Evolutionary conservation across 2,797 vertebrate genomes (phyloP), one percentile per base, ranked within the genome.

Genomic region (Tokudaia tokunoshimensis): DNA sequence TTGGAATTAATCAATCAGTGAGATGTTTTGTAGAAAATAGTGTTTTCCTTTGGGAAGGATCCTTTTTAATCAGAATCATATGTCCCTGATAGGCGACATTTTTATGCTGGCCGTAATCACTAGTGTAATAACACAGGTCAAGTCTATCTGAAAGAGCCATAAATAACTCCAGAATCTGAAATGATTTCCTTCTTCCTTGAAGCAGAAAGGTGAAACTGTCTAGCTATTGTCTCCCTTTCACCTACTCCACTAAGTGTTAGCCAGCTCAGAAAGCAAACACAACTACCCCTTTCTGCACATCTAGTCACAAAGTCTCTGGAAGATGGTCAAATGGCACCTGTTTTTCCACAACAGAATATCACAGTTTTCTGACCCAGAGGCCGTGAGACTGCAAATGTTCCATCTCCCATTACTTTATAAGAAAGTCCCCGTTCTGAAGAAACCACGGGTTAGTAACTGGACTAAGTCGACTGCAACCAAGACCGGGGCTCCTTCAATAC

Each of bases 111-210:
- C 47, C 96, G 50, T 92, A 89, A 20, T 89, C 91, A 78, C 11
- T 74, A 96, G 76, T 31, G 75, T 92, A 92, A 14, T 74, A 79
- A 88, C 65, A 78, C 24, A 47, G 87, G 88, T 61, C 83, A 89
- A 96, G 34, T 93, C 95, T 76, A 72, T 80, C 91, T 96, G 67
- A 93, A 96, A 96, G 76, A 95, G 91, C 41, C 41, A 37, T 57
- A 91, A 97, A 88, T 96, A 96, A 96, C 84, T 93, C 75, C 80
- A 91, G 86, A 95, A 79, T 83, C 91, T 96, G 75, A 86, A 92
- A 94, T 79, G 85, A 93, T 94, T 92, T 97, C 67, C 87, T 96
- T 96, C 29, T 67, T 92, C 95, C 85, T 97, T 93, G 90, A 91
- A 94, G 83, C 59, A 37, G 41, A 94, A 15, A 20, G 37, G 55